Conservation (phyloP, 2,113 vertebrate species). For the Neodon shergylaensis region DNA sequence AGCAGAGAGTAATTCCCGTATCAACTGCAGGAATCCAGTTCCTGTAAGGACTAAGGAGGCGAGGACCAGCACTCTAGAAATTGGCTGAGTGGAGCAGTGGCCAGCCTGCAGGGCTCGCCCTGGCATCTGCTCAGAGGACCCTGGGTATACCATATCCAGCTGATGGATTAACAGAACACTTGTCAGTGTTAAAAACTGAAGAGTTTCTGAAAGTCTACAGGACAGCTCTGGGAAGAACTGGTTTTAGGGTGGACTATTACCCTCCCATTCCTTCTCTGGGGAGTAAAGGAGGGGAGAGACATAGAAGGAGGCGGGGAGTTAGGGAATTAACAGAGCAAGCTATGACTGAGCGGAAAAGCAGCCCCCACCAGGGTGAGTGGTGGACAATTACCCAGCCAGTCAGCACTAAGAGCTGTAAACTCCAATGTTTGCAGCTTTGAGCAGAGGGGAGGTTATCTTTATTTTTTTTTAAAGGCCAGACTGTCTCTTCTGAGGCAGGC, state of each 20-base stretch:
- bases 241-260: background rate
- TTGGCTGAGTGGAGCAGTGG: background rate
- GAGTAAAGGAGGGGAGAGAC: no score
- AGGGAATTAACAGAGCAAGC: background rate
- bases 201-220: background rate
- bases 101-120: background rate
- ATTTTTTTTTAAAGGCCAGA: background rate
- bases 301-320: background rate
- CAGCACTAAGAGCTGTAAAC: background rate
- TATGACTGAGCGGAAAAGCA: background rate
- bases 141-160: accelerated
- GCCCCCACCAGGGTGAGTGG: background rate
- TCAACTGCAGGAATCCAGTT: background rate
- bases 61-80: no score
- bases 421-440: background rate
- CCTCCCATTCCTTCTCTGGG: background rate
- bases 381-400: background rate
- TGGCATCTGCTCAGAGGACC: background rate
- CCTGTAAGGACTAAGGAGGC: background rate
- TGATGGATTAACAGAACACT: background rate
- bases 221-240: background rate
- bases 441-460: background rate
- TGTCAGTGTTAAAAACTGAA: background rate
- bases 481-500: background rate
- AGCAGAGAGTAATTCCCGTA: background rate